Evolutionary conservation across 2,888 invertebrate species (phyloP).

Genomic region (Lamellibrachia columna): DNA sequence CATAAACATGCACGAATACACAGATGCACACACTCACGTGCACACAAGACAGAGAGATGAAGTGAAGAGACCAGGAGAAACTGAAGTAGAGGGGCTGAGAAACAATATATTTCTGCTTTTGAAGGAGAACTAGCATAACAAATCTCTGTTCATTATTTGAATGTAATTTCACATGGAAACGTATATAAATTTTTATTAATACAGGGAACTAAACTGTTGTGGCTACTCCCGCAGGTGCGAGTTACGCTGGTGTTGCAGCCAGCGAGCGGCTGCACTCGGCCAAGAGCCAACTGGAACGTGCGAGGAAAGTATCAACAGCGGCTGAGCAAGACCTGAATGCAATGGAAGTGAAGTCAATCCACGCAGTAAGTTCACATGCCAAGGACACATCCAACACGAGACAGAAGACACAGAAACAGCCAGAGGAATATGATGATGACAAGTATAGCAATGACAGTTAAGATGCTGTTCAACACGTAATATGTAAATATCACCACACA

Average conservation of each 20-base stretch:
- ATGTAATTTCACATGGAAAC: too few species aligned
- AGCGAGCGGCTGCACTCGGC: slow-evolving; percentile 22
- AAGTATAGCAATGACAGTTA: background rate
- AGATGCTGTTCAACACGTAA: background rate
- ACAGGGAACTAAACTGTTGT: too few species aligned
- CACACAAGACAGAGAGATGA: background rate
- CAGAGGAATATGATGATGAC: background rate
- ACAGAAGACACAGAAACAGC: background rate
- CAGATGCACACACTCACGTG: background rate
- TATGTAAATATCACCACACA: background rate
- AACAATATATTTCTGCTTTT: background rate
- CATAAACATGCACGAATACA: background rate
- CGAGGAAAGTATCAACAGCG: background rate
- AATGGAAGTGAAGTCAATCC: slow-evolving; percentile 20
- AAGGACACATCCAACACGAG: background rate
- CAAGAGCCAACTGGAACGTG: background rate
- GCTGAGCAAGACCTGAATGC: background rate
- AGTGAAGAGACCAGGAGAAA: background rate
- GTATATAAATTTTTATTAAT: too few species aligned
- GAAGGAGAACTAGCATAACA: background rate
- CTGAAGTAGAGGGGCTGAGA: background rate
- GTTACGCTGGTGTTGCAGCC: slow-evolving; percentile 25
- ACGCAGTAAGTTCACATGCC: background rate
- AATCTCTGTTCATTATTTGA: background rate
- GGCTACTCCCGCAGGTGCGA: background rate